These are phyloP conservation scores for Tupiocoris notatus DNA, from an alignment of 2,888 invertebrate species.

Conservation along the genomic window DNA sequence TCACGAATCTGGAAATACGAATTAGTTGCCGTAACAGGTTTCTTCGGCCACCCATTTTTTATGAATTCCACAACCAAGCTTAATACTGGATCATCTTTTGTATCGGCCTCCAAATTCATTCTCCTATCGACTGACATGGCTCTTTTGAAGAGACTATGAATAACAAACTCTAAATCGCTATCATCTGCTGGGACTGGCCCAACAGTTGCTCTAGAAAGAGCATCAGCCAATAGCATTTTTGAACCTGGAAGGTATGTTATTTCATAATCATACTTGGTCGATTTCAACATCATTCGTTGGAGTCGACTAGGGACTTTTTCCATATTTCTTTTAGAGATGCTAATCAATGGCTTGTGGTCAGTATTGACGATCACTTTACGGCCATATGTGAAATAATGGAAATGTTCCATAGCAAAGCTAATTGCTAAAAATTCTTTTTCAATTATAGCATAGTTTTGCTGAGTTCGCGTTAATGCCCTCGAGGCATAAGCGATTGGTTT, in stretches of 20 bases:
- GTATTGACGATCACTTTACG: neutral
- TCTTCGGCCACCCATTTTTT: no score
- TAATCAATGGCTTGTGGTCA: neutral
- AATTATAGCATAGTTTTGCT: no score
- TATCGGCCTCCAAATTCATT: neutral
- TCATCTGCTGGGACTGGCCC: neutral
- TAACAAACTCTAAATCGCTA: neutral
- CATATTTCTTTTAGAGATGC: neutral
- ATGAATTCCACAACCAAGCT: neutral
- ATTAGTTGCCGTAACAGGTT: no score
- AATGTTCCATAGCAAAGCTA: neutral
- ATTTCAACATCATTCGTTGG: neutral
- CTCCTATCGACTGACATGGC: neutral
- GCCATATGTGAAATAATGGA: constrained; percentile 7
- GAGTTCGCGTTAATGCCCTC: neutral
- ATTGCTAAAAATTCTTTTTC: neutral
- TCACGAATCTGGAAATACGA: no score
- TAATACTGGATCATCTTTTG: neutral
- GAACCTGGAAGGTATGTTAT: neutral
- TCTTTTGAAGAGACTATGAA: neutral
- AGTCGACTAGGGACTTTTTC: constrained; percentile 9
- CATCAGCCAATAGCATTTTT: neutral
- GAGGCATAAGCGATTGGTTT: constrained; percentile 4
- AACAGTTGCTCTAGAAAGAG: neutral
- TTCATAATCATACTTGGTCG: neutral